Conservation (phyloP, 2,888 invertebrate genomes). For the Idaea biselata region DNA sequence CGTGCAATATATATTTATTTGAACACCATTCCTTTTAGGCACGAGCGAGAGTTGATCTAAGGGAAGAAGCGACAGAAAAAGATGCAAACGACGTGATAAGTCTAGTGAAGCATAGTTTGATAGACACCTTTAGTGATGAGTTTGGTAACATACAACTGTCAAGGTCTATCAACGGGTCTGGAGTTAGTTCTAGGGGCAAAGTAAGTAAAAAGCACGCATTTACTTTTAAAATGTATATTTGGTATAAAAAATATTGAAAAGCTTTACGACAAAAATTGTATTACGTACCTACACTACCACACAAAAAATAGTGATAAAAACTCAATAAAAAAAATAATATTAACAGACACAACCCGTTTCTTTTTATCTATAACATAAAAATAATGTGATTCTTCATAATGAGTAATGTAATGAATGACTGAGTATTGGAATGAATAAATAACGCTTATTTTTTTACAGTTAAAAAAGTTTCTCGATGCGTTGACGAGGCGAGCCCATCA, state of each 20-base stretch:
- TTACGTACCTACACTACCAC: slow-evolving; percentile 3
- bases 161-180: slow-evolving; percentile 86
- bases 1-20: background rate
- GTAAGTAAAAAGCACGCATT: slow-evolving; percentile 47
- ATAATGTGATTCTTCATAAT: background rate
- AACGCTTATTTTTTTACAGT: slow-evolving; percentile 62
- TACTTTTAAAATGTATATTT: background rate
- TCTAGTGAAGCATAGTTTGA: slow-evolving; percentile 89
- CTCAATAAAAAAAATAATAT: background rate
- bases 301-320: background rate
- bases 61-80: slow-evolving; percentile 87
- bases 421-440: background rate
- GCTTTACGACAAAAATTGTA: too few species aligned
- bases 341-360: too few species aligned
- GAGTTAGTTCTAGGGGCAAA: slow-evolving; percentile 85
- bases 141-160: slow-evolving; percentile 83
- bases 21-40: slow-evolving; percentile 79
- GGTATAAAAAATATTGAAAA: too few species aligned
- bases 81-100: slow-evolving; percentile 94
- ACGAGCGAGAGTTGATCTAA: slow-evolving; percentile 91
- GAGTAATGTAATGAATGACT: too few species aligned
- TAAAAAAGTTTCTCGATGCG: slow-evolving; percentile 86
- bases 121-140: slow-evolving; percentile 88
- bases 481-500: slow-evolving; percentile 84
- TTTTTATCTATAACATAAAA: too few species aligned